Percentiles rank a stretch among this genome's conserved stretches.
These are phyloP conservation scores for Globia sparganii DNA, from an alignment of 2,888 invertebrate genomes.

Conservation along the genomic window DNA sequence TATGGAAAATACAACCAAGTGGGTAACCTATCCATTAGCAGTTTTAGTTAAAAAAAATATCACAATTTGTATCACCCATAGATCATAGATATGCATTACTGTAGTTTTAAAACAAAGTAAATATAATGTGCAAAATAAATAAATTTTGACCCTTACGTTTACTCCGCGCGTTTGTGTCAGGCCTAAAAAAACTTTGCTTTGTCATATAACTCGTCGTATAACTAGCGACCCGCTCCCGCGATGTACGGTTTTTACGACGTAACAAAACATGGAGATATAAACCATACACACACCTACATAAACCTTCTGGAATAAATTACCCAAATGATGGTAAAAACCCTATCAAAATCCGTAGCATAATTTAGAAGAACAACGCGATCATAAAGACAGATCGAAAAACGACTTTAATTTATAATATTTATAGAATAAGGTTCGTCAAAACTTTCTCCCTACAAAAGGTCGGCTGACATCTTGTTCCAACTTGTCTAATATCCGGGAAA, in stretches of 20 bases:
- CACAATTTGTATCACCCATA: too few species aligned
- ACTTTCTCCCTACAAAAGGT: slow-evolving; percentile 10
- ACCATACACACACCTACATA: too few species aligned
- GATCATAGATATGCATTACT: too few species aligned
- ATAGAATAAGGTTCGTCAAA: not conserved
- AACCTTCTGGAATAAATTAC: not conserved
- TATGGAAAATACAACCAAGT: too few species aligned
- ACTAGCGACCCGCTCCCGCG: not conserved
- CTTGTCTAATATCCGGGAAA: slow-evolving; percentile 34
- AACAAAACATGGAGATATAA: not conserved
- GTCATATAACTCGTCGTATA: not conserved
- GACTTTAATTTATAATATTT: not conserved
- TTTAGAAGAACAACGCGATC: not conserved
- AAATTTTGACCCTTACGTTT: not conserved
- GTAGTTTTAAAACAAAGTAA: not conserved
- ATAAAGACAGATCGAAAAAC: not conserved
- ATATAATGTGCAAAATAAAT: not conserved
- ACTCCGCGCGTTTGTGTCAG: not conserved
- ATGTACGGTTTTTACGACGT: not conserved
- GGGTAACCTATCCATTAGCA: too few species aligned
- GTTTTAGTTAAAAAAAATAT: too few species aligned
- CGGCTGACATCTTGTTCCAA: slow-evolving; percentile 29
- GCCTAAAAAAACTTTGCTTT: not conserved
- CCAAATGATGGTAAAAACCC: not conserved
- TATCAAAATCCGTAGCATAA: not conserved